Conservation (phyloP, 2,797 vertebrate species). For the Cryptoblepharus egeriae region DNA sequence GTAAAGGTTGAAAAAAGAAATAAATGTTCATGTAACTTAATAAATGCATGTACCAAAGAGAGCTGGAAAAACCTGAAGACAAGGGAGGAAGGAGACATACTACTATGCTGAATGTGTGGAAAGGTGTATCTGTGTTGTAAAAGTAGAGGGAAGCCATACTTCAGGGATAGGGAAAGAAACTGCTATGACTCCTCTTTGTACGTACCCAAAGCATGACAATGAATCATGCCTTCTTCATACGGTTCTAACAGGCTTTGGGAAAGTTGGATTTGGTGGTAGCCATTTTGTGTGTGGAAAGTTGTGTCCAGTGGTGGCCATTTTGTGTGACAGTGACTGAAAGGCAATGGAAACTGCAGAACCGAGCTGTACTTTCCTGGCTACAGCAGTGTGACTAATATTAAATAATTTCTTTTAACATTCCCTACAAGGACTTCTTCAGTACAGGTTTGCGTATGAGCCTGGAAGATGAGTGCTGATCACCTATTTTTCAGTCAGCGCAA, state of each 20-base stretch:
- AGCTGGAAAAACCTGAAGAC: too few species aligned
- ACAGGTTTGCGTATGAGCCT: background rate
- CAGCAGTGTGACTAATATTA: background rate
- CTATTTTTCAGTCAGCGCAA: too few species aligned
- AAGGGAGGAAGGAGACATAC: too few species aligned
- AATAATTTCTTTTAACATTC: too few species aligned
- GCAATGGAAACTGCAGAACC: background rate
- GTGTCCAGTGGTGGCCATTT: background rate
- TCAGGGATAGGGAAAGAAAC: background rate
- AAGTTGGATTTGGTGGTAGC: background rate
- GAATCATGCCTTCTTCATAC: background rate
- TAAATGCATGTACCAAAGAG: too few species aligned
- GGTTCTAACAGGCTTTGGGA: background rate
- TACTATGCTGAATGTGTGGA: background rate
- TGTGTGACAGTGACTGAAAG: background rate
- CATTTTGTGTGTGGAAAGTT: background rate
- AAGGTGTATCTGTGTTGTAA: background rate
- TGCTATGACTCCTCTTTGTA: background rate
- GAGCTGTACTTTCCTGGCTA: background rate
- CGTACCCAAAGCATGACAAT: background rate
- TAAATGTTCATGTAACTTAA: background rate
- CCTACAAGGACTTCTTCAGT: background rate
- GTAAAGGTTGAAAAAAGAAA: background rate
- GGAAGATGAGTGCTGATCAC: too few species aligned
- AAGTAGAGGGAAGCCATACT: background rate